Percentiles rank a stretch among this genome's conserved stretches.
These are phyloP conservation scores for Empidonax alnorum DNA, from an alignment of 2,113 vertebrate species.

Conservation along the genomic window DNA sequence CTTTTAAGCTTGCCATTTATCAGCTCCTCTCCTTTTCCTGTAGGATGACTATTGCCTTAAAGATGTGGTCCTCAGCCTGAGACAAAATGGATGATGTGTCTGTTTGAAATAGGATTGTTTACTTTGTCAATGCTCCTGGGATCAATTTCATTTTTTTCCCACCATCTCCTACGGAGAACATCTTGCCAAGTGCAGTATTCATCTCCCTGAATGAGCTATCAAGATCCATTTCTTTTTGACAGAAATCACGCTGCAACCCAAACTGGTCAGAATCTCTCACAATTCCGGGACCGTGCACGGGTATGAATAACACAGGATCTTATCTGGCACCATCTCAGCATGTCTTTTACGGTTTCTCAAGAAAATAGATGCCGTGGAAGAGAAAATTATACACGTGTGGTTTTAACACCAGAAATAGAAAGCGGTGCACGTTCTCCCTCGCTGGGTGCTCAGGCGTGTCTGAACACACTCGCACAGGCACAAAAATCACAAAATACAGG, in stretches of 20 bases:
- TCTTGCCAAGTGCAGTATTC: constrained; percentile 32
- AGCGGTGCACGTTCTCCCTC: not conserved
- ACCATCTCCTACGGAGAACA: not conserved
- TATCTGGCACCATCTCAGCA: not conserved
- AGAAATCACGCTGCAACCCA: constrained; percentile 10
- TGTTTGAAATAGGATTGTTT: constrained; percentile 38
- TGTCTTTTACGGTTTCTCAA: not conserved
- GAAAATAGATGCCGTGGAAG: not conserved
- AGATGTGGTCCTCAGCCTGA: constrained; percentile 3
- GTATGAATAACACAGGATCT: not conserved
- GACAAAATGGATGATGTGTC: constrained; percentile 61
- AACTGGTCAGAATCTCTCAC: constrained; percentile 4
- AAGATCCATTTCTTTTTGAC: not conserved
- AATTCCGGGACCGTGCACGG: not conserved
- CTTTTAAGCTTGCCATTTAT: not conserved
- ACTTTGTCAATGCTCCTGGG: not conserved
- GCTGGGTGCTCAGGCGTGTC: not conserved
- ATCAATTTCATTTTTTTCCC: not conserved
- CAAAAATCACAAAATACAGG: not conserved
- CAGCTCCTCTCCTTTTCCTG: not conserved
- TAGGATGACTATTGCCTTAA: not conserved
- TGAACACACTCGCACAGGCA: not conserved
- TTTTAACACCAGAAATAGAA: not conserved
- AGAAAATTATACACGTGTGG: not conserved
- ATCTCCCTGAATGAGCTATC: constrained; percentile 6